Base-by-base conservation (phyloP, 2,888 invertebrate genomes). In the Drosophila atroscutellata region DNA sequence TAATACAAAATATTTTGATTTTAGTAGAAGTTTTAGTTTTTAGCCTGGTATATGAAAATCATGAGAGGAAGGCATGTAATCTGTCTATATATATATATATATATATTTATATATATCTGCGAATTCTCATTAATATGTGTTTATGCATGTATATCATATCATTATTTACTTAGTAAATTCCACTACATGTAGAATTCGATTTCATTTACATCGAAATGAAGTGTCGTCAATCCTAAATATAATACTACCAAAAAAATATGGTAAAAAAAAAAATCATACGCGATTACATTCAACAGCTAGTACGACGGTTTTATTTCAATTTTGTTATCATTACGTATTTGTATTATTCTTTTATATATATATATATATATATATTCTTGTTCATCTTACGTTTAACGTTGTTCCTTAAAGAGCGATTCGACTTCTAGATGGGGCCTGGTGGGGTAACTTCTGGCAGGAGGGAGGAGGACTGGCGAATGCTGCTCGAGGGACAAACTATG, bases 1-100 rank as follows among this genome's bases (percentile, higher is more conserved):
- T 89, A 86, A 86, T 89, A 83, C 74, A 83, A 83, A 86, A 89
- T 84, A 81, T 89, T 69, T 81, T 68, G 61, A 64, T 68, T 81
- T 83, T 62, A 70, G 72, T 68, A 68, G 63, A 56, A 55, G 67
- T 36, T 60, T 61, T 63, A 52, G 37, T 32, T 47, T 54, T 57
- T 55, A 11, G 45, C 32, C 45, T 66, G 51, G 32, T 52, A 37
- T 68, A 49, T 68, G 68, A 64, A 63, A 79, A 54, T 65, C 42
- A 56, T 52, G 56, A 64, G 69, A 75, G 61, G 80, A 79, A 79
- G 68, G 69, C 80, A 61, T 64, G 36, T 54, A 45, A 37, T 60
- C 51, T 56, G 24, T 64, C 28, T 28, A 30, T 56, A 55, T 37
- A 18, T 59, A 20, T 42, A 13, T 39, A 32, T 51, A 15, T 50